These are phyloP conservation scores for Piezodorus guildinii DNA, from an alignment of 1,140 invertebrate genomes.

Conservation along the genomic window DNA sequence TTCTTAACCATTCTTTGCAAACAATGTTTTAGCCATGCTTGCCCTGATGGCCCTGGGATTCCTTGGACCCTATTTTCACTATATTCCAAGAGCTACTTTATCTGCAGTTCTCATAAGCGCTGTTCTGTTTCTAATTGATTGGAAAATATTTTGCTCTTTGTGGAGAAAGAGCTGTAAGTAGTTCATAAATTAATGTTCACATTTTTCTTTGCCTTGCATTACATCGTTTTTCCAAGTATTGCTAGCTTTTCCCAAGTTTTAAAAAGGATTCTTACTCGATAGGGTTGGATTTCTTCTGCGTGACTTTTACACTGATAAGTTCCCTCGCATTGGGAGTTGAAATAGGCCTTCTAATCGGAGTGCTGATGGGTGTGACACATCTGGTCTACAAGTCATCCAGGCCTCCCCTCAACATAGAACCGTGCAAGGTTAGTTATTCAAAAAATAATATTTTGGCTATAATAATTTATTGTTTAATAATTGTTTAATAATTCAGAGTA, in stretches of 20 bases:
- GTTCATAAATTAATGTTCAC: neutral
- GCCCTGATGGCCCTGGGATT: constrained; percentile 48
- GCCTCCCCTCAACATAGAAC: constrained; percentile 34
- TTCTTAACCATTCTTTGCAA: neutral
- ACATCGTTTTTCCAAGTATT: neutral
- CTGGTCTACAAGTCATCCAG: constrained; percentile 44
- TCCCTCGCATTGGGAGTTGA: constrained; percentile 48
- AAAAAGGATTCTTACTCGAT: constrained; percentile 29
- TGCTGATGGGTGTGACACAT: constrained; percentile 44
- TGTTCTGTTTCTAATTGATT: constrained; percentile 56
- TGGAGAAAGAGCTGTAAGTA: constrained; percentile 46
- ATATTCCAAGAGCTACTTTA: constrained; percentile 52
- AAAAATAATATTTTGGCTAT: too few relatives aligned
- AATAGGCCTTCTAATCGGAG: constrained; percentile 54
- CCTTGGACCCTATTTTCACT: constrained; percentile 56
- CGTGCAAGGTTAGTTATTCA: constrained; percentile 32
- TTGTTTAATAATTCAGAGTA: too few relatives aligned
- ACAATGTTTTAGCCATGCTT: constrained; percentile 40
- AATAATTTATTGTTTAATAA: too few relatives aligned
- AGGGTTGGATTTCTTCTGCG: constrained; percentile 48
- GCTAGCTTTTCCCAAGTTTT: neutral
- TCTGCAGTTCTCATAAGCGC: constrained; percentile 56
- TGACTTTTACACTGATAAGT: constrained; percentile 44
- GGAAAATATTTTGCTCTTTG: constrained; percentile 43
- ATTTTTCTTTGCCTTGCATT: neutral